Conservation (phyloP, 2,888 invertebrate genomes). For the Ecdyonurus torrentis region DNA sequence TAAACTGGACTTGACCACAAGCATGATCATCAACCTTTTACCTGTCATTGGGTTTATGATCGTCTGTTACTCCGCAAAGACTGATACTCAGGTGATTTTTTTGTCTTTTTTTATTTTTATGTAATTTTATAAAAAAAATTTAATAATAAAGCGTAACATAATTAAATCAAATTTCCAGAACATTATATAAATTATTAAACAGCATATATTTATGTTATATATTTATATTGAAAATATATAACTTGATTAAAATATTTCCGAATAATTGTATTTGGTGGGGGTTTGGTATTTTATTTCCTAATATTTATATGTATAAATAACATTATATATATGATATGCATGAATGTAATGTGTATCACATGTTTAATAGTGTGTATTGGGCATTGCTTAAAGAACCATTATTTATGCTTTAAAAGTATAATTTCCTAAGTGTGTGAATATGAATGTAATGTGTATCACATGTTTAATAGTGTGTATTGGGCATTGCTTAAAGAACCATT, state of each 20-base stretch:
- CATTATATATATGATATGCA: no score
- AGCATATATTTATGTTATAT: no score
- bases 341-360: conserved; percentile 9
- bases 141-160: no score
- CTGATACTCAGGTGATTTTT: conserved; percentile 26
- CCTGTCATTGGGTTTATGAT: conserved; percentile 28
- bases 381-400: no score
- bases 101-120: no score
- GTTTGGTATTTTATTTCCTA: no score
- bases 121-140: conserved; percentile 8
- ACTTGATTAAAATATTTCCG: no score
- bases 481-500: no score
- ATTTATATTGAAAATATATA: not conserved
- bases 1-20: conserved; percentile 26
- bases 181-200: no score
- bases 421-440: not conserved
- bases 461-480: not conserved
- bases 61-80: conserved; percentile 27
- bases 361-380: not conserved
- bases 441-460: conserved; percentile 9
- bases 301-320: no score
- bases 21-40: conserved; percentile 26
- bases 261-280: no score
- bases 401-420: not conserved
- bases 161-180: no score